These are phyloP conservation scores for Myiozetetes cayanensis DNA, from an alignment of 2,113 vertebrate genomes.

Conservation along the genomic window DNA sequence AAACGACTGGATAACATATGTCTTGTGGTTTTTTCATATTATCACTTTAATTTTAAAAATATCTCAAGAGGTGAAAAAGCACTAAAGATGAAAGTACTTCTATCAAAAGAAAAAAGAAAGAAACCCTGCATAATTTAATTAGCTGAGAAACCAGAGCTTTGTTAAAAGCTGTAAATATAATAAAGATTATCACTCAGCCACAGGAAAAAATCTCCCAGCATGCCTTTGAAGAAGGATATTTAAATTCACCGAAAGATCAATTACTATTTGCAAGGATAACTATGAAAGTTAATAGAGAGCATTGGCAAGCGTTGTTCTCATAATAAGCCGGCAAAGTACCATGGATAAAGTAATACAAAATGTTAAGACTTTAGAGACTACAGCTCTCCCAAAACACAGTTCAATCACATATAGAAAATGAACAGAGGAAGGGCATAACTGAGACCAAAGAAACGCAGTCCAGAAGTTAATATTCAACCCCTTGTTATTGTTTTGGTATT, in stretches of 20 bases:
- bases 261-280: conserved; percentile 52
- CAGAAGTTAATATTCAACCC: background rate
- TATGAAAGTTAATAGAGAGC: conserved; percentile 36
- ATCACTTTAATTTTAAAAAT: conserved; percentile 42
- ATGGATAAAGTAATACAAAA: conserved; percentile 14
- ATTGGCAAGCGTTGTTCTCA: background rate
- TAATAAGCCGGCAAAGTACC: conserved; percentile 13
- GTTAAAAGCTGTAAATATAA: conserved; percentile 41
- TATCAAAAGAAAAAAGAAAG: background rate
- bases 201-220: conserved; percentile 18
- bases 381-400: conserved; percentile 31
- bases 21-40: conserved; percentile 4
- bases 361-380: conserved; percentile 5
- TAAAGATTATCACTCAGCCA: background rate
- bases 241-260: conserved; percentile 50
- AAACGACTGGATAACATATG: background rate
- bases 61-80: conserved; percentile 33
- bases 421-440: background rate
- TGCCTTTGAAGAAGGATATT: conserved; percentile 4
- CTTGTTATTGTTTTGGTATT: background rate
- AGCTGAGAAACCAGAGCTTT: conserved; percentile 14
- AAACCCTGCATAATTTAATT: conserved; percentile 24
- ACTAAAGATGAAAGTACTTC: conserved; percentile 8
- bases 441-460: background rate
- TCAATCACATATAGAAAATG: conserved; percentile 4